Evolutionary conservation across 2,113 vertebrate genomes (phyloP), one percentile per base, ranked within the genome.

Genomic region (Anolis sagrei): DNA sequence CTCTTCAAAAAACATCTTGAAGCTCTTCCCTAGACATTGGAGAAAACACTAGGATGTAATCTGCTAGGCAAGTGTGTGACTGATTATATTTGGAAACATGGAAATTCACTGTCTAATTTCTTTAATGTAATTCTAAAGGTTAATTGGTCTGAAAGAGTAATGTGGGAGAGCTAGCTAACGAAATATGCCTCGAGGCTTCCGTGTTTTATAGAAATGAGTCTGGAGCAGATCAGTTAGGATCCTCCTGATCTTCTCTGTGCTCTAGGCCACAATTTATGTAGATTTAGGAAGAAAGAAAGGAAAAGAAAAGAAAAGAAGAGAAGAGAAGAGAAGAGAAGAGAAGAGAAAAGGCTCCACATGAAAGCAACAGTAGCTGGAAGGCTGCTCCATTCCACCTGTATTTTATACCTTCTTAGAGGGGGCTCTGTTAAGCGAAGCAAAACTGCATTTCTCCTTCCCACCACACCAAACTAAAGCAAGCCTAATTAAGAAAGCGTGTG

Each of bases 381-480:
- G 96, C 91, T 81, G 94, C 92, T 85, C 95, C 92, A 90, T 92
- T 95, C 96, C 96, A 96, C 97, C 96, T 96, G 97, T 95, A 93
- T 97, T 96, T 96, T 96, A 96, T 93, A 95, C 95, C 97, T 97
- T 97, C 95, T 97, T 97, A 97, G 95, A 95, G 94, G 89, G 96
- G 96, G 95, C 95, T 96, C 92, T 34, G 89, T 94, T 95, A 96
- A 97, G 97, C 96, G 97, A 93, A 86, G 91, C 95, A 78, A 92
- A 90, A 76, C 94, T 91, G 96, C 92, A 84, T 95, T 95, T 92
- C 94, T 97, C 97, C 96, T 97, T 97, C 97, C 95, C 88, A 76
- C 95, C 90, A 95, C 88, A 85, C 94, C 95, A 95, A 96, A 96
- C 97, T 95, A 97, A 96, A 97, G 95, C 96, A 97, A 88, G 94